Percentiles rank a stretch among this genome's conserved stretches.
Evolutionary conservation across 2,888 invertebrate genomes (phyloP).

Genomic region (Lepidocyrtinus sp.): DNA sequence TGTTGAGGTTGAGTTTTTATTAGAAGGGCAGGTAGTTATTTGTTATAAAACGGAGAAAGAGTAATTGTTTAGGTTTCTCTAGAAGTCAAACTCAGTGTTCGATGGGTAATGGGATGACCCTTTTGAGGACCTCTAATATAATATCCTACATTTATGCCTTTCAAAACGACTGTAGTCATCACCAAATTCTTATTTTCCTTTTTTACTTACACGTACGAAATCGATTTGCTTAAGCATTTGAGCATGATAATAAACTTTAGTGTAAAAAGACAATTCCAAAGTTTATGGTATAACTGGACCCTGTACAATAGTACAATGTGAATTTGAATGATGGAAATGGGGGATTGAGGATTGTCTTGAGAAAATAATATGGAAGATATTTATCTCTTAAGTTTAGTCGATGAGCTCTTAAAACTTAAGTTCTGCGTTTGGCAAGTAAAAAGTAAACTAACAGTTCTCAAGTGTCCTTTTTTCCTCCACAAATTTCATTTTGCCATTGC

Average conservation of each 20-base stretch:
- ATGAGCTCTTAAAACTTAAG: no score
- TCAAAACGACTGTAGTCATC: background rate
- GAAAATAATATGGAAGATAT: background rate
- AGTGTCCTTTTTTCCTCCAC: no score
- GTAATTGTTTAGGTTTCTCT: background rate
- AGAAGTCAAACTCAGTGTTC: background rate
- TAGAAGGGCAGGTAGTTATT: background rate
- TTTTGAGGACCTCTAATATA: slow-evolving; percentile 28
- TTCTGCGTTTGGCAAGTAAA: no score
- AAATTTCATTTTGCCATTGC: no score
- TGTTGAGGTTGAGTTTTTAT: background rate
- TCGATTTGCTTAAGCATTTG: background rate
- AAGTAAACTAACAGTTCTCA: no score
- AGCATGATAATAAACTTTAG: background rate
- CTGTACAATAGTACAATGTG: background rate
- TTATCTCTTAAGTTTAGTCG: no score
- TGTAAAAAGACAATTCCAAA: background rate
- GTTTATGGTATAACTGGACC: background rate
- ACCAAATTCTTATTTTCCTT: background rate
- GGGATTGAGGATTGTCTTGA: no score
- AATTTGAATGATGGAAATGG: slow-evolving; percentile 2
- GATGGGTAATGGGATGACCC: slow-evolving; percentile 26
- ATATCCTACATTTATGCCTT: background rate
- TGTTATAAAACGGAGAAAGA: slow-evolving; percentile 7
- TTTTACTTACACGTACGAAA: slow-evolving; percentile 7